These are phyloP conservation scores for Dioctria linearis DNA, from an alignment of 2,888 invertebrate genomes.

Conservation along the genomic window DNA sequence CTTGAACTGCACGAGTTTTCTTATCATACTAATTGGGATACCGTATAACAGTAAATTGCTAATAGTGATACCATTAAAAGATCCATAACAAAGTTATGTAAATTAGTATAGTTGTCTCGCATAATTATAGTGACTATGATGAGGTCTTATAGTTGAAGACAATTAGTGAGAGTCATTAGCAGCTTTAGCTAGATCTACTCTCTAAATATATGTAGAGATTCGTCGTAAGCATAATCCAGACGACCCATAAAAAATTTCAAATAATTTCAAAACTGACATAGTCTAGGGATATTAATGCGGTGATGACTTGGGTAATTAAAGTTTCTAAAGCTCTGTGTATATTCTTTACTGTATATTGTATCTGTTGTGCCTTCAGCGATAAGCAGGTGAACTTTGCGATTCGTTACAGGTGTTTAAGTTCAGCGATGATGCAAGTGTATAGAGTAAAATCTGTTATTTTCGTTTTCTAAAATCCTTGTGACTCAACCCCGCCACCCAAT, in stretches of 20 bases:
- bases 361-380: constrained; percentile 43
- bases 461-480: background rate
- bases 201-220: too few species aligned
- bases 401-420: constrained; percentile 26
- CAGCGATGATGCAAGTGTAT: background rate
- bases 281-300: constrained; percentile 18
- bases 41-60: too few species aligned
- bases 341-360: background rate
- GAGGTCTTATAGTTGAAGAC: too few species aligned
- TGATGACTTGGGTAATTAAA: constrained; percentile 42
- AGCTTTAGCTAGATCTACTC: too few species aligned
- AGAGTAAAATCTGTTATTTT: background rate
- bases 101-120: too few species aligned
- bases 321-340: constrained; percentile 11
- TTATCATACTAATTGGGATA: too few species aligned
- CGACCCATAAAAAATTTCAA: constrained; percentile 17
- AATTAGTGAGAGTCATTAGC: too few species aligned
- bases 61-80: background rate
- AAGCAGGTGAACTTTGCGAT: constrained; percentile 37
- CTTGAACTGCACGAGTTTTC: too few species aligned
- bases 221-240: background rate
- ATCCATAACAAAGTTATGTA: background rate
- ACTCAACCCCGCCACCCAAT: background rate
- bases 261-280: constrained; percentile 11
- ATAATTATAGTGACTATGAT: too few species aligned